Evolutionary conservation across 2,888 invertebrate species (phyloP).

Genomic region (Ophraella communa): DNA sequence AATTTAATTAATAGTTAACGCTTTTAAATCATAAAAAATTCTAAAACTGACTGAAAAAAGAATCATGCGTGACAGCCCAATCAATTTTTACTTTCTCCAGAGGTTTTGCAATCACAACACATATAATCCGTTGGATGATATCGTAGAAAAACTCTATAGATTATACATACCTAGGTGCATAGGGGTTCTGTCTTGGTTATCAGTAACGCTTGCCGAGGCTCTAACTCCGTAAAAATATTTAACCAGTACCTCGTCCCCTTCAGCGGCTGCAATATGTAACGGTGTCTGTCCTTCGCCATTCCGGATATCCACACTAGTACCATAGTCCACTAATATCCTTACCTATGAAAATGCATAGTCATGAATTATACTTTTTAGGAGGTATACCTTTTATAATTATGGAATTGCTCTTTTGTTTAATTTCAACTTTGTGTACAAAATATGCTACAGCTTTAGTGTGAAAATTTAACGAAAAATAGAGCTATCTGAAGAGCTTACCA

Average conservation of each 20-base stretch:
- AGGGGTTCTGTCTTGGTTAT: slow-evolving; percentile 96
- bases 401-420: no score
- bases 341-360: slow-evolving; percentile 61
- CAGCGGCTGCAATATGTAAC: slow-evolving; percentile 93
- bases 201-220: slow-evolving; percentile 92
- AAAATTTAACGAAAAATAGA: no score
- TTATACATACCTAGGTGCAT: slow-evolving; percentile 42
- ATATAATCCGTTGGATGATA: background rate
- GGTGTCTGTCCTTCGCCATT: slow-evolving; percentile 96
- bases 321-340: slow-evolving; percentile 89
- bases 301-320: slow-evolving; percentile 88
- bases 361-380: no score
- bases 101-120: no score
- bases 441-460: no score
- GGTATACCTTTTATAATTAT: no score
- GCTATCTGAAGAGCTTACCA: slow-evolving; percentile 61
- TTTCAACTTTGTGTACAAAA: no score
- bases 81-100: no score
- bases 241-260: slow-evolving; percentile 92
- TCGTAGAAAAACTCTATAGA: background rate
- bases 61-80: no score
- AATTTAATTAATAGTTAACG: no score
- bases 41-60: no score
- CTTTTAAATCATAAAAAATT: no score
- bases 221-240: slow-evolving; percentile 95